Evolutionary conservation across 2,797 vertebrate species (phyloP), one percentile per base, ranked within the genome.

Genomic region (Petrocephalus schoutedeni): DNA sequence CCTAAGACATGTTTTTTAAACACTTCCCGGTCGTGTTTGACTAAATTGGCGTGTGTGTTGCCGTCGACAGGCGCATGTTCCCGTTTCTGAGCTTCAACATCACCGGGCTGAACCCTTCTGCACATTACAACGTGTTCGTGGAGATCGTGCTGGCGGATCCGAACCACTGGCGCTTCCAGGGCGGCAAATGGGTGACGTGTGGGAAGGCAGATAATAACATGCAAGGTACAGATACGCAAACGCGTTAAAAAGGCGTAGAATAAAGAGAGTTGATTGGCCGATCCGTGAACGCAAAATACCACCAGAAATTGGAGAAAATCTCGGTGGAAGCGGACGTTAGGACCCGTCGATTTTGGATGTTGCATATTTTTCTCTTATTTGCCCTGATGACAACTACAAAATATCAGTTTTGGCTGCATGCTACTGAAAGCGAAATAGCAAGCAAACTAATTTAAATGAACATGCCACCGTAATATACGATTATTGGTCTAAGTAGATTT

Each of bases 41-140:
- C 14, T 45, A 45, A 77, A 45, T 41, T 19, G 36, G 16, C 32
- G 32, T 41, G 14, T 77, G n/a, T 77, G 71, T 77, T 77, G 36
- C 71, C 71, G 71, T 77, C 71, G 41, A 83, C 93, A 99, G 98
- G 93, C 95, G 98, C 84, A 99, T 99, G 98, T 99, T 99, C 89
- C 98, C 98, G 2, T 99, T 99, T 93, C 95, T 99, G 94, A 99
- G 98, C 92, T 99, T 99, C 94, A 99, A 98, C 93, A 99, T 99
- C 92, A 98, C 97, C 0, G 98, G 98, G 57, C 96, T 99, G 88
- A 99, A 97, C 91, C 97, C 98, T 71, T 98, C 98, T 0, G 96
- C 98, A 83, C 98, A 99, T 94, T 99, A 99, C 95, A 99, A 99
- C 14, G 98, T 99, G 83, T 99, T 99, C 90, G 98, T 99, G 90